These are phyloP conservation scores for Athene cunicularia DNA, from an alignment of 2,113 vertebrate genomes.

Conservation along the genomic window DNA sequence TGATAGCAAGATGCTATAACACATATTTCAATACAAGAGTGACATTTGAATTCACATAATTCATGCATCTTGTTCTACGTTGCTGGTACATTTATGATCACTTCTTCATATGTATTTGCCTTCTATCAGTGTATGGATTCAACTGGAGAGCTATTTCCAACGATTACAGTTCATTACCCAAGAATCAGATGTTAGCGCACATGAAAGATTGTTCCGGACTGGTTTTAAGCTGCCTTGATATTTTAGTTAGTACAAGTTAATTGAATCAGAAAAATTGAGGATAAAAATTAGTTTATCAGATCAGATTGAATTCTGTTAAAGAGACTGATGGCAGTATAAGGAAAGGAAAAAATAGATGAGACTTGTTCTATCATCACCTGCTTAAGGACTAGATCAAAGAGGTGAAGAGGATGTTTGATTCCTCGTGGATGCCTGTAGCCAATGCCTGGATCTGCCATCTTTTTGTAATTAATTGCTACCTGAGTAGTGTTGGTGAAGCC, in stretches of 20 bases:
- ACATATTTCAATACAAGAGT: neutral
- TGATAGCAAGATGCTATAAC: neutral
- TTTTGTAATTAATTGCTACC: neutral
- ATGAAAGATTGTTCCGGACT: neutral
- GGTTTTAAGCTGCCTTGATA: conserved; percentile 29
- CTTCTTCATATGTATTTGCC: neutral
- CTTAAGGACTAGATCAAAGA: conserved; percentile 28
- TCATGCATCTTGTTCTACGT: neutral
- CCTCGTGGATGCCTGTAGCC: neutral
- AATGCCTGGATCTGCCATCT: neutral
- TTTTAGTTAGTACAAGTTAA: conserved; percentile 49
- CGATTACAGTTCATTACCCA: conserved; percentile 1
- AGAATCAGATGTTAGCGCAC: conserved; percentile 1
- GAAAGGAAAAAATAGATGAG: conserved; percentile 6
- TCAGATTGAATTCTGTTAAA: conserved; percentile 12
- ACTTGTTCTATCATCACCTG: conserved; percentile 18
- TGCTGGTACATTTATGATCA: neutral
- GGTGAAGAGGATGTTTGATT: neutral
- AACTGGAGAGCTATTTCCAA: conserved; percentile 31
- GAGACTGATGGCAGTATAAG: neutral
- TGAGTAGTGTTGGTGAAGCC: neutral
- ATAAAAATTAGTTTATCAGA: conserved; percentile 10
- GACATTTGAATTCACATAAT: neutral
- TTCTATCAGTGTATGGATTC: neutral
- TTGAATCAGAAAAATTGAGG: conserved; percentile 19